Evolutionary conservation across 2,888 invertebrate species (phyloP).

Genomic region (Meganola albula): DNA sequence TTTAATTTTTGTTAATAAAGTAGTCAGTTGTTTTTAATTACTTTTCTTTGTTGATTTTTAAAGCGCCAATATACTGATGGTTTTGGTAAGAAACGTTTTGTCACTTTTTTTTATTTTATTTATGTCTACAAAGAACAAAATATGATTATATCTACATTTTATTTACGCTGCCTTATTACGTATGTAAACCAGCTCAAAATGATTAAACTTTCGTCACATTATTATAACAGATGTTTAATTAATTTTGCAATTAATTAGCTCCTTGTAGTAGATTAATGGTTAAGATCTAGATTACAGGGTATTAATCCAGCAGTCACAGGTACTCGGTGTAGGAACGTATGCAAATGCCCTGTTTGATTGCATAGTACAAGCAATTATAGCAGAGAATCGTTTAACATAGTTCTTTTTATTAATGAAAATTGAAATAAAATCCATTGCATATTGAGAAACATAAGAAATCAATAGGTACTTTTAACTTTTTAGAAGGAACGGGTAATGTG

Average conservation of each 20-base stretch:
- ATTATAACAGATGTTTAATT: slow-evolving; percentile 19
- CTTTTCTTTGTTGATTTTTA: slow-evolving; percentile 33
- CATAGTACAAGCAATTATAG: slow-evolving; percentile 39
- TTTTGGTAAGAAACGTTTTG: slow-evolving; percentile 29
- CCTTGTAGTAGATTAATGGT: slow-evolving; percentile 29
- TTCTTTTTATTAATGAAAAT: background rate
- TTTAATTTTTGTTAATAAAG: slow-evolving; percentile 73
- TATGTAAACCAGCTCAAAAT: too few species aligned
- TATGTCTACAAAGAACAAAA: too few species aligned
- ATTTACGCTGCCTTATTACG: too few species aligned
- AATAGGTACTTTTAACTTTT: too few species aligned
- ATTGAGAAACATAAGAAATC: too few species aligned
- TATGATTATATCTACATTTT: too few species aligned
- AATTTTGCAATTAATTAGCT: slow-evolving; percentile 26
- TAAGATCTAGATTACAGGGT: slow-evolving; percentile 42
- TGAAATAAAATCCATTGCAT: too few species aligned
- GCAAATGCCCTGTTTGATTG: slow-evolving; percentile 60
- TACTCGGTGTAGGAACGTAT: slow-evolving; percentile 52
- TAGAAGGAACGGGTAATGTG: too few species aligned
- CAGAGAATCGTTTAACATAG: slow-evolving; percentile 21
- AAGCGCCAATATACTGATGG: slow-evolving; percentile 22
- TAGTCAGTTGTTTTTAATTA: slow-evolving; percentile 52
- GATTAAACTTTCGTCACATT: too few species aligned
- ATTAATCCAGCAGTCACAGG: slow-evolving; percentile 52
- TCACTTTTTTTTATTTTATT: slow-evolving; percentile 1